Percentiles rank a stretch among this genome's conserved stretches.
phyloP scores from a whole-genome alignment of 2,797 vertebrate species.

The Trichosurus vulpecula region DNA sequence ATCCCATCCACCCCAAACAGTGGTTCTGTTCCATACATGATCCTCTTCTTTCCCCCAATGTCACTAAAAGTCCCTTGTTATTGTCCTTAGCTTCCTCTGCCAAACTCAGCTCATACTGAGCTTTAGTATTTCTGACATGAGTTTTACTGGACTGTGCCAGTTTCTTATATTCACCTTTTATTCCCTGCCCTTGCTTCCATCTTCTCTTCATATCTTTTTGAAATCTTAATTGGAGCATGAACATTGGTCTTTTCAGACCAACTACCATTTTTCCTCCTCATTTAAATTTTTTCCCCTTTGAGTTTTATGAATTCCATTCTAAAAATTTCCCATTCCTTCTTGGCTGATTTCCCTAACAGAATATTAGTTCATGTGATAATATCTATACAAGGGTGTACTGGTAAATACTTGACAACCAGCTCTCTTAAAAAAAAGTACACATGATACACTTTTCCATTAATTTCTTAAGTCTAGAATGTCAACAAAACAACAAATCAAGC shows the following conservation, averaged over 20 bases:
- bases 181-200: background rate
- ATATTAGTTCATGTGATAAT: background rate
- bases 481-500: background rate
- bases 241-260: background rate
- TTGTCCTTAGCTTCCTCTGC: background rate
- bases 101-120: background rate
- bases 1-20: background rate
- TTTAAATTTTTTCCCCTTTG: background rate
- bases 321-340: background rate
- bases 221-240: background rate
- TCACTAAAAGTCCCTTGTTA: background rate
- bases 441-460: background rate
- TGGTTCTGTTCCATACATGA: background rate
- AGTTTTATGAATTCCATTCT: background rate
- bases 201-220: background rate
- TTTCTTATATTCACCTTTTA: background rate
- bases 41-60: background rate
- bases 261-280: background rate
- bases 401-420: background rate
- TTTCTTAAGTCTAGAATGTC: background rate
- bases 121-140: background rate
- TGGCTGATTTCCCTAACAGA: background rate
- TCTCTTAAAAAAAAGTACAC: background rate
- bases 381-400: background rate
- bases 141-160: background rate